Base-by-base conservation (phyloP, 2,113 vertebrate species). In the Microtus ochrogaster region DNA sequence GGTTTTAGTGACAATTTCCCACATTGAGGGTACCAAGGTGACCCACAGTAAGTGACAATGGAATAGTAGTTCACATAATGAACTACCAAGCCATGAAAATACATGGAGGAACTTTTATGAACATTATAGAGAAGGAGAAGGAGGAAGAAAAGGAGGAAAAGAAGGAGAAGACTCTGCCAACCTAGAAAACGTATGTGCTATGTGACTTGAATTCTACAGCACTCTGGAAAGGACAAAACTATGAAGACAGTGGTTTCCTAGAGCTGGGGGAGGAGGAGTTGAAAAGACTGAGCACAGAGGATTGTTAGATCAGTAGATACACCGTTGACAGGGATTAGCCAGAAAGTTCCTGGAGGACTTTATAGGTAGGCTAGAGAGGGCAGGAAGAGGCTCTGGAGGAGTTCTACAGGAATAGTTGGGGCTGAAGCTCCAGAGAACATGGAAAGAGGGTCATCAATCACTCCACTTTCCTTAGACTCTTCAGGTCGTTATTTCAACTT, bases 191-290 rank as follows among this genome's bases (percentile, higher is more conserved):
- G 11, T 78, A 24, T 14, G 9, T 24, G 10, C 22, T 65, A 30
- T 44, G 10, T 13, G 17, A 61, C 36, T 74, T 21, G 22, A 44
- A 49, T 36, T 79, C 52, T 49, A 55, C 22, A 36, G 49, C 66
- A 85, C 22, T 91, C 84, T 92, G 41, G 19, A 76, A 96, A 92
- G 94, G 4, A 13, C 16, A 36, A 87, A 92, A 49, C 17, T 28
- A 73, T 12, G 2, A 28, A 49, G 19, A 86, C 22, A 74, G 52
- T 73, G n/a, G 21, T 52, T 81, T 0, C 70, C 33, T 73, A 2
- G 4, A 41, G 6, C 1, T 41, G 36, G 28, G 17, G 87, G 33
- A 83, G 36, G 28, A 85, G 68, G 28, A 36, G 22, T 7, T 44
- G 39, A 88, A 39, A 36, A 41, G 8, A 8, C 41, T n/a, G 39